Evolutionary conservation across 2,113 vertebrate genomes (phyloP), one percentile per base, ranked within the genome.

Genomic region (Daubentonia madagascariensis): DNA sequence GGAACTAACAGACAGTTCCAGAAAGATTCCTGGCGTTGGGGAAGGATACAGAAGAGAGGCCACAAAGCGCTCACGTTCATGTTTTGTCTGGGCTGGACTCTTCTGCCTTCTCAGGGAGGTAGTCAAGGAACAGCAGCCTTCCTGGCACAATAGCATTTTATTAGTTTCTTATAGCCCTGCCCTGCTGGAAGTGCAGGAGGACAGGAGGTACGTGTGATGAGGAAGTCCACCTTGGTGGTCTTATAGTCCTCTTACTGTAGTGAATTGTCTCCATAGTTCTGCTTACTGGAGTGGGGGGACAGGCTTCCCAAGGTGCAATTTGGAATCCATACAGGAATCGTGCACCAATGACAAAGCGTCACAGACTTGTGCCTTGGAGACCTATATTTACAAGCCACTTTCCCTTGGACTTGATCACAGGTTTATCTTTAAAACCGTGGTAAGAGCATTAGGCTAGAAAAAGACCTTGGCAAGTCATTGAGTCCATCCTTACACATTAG

Each of bases 401-500:
- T 67, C 80, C 3, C 0, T 14, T 92, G 50, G 80, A 48, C 89
- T 85, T 40, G 67, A 83, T 84, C 54, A 59, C 25, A 50, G 54
- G 59, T 83, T 96, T 97, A 97, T 96, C 97, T 97, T 98, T 97
- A 96, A 85, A 88, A 78, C 83, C 10, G 1, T 89, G 8, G 50
- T 52, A 81, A 91, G 91, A 94, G 57, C 40, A 68, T 54, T 30
- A 72, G n/a, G n/a, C 81, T 91, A 89, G 63, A 94, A 96, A 94
- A 83, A 93, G 93, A 96, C 85, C 45, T 91, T 94, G 96, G 48
- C 48, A 50, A 76, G 85, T 85, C 81, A 67, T 45, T 63, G 91
- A 73, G 65, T 67, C 45, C 28, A 54, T 91, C 23, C 72, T 81
- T 68, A 73, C n/a, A 52, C 75, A 76, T 80, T 52, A 76, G n/a